Evolutionary conservation across 2,113 vertebrate species (phyloP), one percentile per base, ranked within the genome.

Genomic region (Odocoileus hemionus): DNA sequence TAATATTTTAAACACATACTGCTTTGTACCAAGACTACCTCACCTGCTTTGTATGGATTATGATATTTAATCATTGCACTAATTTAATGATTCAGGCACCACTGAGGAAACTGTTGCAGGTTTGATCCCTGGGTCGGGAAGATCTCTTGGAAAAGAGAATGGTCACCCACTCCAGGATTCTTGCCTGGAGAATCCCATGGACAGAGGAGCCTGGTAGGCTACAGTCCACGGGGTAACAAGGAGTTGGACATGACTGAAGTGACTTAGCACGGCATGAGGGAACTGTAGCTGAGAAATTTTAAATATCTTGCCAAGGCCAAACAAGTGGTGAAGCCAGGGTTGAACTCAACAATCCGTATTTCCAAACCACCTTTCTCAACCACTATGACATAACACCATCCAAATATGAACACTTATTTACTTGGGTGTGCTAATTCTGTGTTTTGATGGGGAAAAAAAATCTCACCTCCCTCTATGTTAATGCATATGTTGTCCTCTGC

Each of bases 321-420:
- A 33, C 14, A 54, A 78, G 11, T 45, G 7, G 50, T 15, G 3
- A 23, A 82, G 26, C 6, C 43, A 80, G 19, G 8, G 33, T 74
- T 94, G 26, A 93, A 76, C 6, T 60, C 64, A 78, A 45, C 23
- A 64, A 33, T 30, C 30, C 4, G 6, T 82, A 23, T 89, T 61
- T 13, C n/a, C 86, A 95, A 89, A 54, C 13, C 12, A 96, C 9
- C 26, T 92, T 70, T 91, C 83, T 82, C 85, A 83, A 70, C n/a
- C 21, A 12, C 50, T 83, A 3, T 54, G 47, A n/a, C 7, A 55
- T 60, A 52, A 54, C 26, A 60, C 58, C 43, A 83, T 58, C 21
- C 23, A 83, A 86, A 50, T 76, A 58, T 55, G 13, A 95, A 93
- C 84, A 4, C 5, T 89, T 76, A 47, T 43, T 94, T 23, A 57